Evolutionary conservation across 2,113 vertebrate genomes (phyloP).

Genomic region (Thamnaconus septentrionalis): DNA sequence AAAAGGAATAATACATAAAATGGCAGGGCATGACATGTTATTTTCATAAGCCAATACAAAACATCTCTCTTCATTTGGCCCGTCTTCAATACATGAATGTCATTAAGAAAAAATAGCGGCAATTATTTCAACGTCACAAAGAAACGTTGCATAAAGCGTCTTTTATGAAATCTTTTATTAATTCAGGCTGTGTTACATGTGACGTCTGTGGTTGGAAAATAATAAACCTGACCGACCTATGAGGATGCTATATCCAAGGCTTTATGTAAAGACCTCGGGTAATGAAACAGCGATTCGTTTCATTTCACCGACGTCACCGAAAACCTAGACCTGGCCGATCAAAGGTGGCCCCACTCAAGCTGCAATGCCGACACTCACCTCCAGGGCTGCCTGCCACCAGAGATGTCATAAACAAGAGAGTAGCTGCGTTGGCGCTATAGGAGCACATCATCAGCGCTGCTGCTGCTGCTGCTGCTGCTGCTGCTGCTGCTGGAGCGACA

Average conservation of each 20-base stretch:
- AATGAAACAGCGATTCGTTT: too few relatives aligned
- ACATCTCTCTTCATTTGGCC: conserved; percentile 9
- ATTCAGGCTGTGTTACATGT: conserved; percentile 5
- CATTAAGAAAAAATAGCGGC: conserved; percentile 20
- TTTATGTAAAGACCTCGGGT: neutral
- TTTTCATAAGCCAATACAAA: conserved; percentile 17
- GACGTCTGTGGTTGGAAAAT: conserved; percentile 7
- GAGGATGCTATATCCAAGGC: neutral
- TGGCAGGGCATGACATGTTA: conserved; percentile 16
- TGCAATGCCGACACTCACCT: too few relatives aligned
- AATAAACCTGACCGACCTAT: neutral
- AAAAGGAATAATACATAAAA: neutral
- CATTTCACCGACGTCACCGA: too few relatives aligned
- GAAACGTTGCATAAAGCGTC: conserved; percentile 18
- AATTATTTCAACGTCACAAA: conserved; percentile 43
- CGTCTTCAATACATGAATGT: conserved; percentile 14
- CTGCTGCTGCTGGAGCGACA: too few relatives aligned
- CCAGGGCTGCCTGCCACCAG: too few relatives aligned
- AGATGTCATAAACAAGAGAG: too few relatives aligned
- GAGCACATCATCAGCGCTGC: too few relatives aligned
- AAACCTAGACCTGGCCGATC: too few relatives aligned
- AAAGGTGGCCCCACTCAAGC: too few relatives aligned
- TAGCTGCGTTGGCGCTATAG: too few relatives aligned
- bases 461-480: too few relatives aligned
- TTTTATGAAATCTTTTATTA: conserved; percentile 2